Evolutionary conservation across 2,888 invertebrate genomes (phyloP), one percentile per base, ranked within the genome.

Genomic region (Amiota mariae): DNA sequence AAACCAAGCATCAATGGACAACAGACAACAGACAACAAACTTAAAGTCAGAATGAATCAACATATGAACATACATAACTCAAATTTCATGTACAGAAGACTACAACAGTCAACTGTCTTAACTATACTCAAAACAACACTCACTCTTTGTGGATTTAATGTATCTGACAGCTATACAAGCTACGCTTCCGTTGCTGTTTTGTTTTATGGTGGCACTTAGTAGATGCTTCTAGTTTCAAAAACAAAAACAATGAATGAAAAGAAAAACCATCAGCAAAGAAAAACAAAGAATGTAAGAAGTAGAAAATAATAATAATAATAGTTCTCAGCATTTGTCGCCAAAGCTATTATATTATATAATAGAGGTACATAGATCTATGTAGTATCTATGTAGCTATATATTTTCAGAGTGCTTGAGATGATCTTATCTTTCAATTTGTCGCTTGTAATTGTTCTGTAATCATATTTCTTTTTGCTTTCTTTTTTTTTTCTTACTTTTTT

Each of bases 381-480:
- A 46, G 64, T 8, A 8, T n/a, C n/a, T 59, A 20, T 20, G 20
- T 20, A 20, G 1, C 15, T 11, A 57, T 6, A 20, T 20, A 59
- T 20, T 10, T 59, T 54, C 12, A 8, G 13, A 13, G 57, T 75
- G 51, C 56, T 70, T 66, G 61, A n/a, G 12, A 72, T 72, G 63
- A 51, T 73, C 74, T 73, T 77, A 76, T 80, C 81, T 85, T 84
- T 84, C 79, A 82, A 85, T 81, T 79, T 82, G 82, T 81, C 81
- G 80, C 84, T 79, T 80, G 79, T 84, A 85, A 83, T 83, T 85
- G 85, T 76, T 79, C 73, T 76, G 78, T 80, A 81, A 80, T 79
- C 78, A 67, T 73, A 74, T 77, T 80, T 81, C 72, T 67, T 71
- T 47, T 57, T 57, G 10, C 20, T 13, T 51, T 68, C 51, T 54